Conservation (phyloP, 1,140 invertebrate species). For the Argopecten irradians region DNA sequence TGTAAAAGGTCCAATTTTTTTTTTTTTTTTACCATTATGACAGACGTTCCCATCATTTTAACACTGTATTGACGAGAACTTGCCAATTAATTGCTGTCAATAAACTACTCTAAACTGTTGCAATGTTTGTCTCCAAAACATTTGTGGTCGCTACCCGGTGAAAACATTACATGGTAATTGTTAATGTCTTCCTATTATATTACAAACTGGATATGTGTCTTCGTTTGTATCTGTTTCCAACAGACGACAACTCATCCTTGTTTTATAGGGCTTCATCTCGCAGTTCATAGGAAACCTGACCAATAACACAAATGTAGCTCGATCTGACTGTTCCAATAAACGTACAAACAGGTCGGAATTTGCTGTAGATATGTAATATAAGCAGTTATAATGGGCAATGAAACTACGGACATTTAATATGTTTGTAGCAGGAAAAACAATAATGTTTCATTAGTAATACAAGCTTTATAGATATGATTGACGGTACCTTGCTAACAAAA, state of each 20-base stretch:
- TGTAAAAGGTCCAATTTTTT: conserved; percentile 7
- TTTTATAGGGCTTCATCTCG: not conserved
- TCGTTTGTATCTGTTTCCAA: not conserved
- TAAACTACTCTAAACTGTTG: not conserved
- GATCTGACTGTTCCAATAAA: not conserved
- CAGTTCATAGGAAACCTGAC: not conserved
- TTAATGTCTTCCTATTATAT: not conserved
- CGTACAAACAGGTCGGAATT: not conserved
- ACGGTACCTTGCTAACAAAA: no score
- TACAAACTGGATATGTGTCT: not conserved
- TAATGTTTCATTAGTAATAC: not conserved
- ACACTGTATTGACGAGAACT: not conserved
- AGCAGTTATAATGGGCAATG: not conserved
- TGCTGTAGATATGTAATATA: not conserved
- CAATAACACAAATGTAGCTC: not conserved
- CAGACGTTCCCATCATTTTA: conserved; percentile 13
- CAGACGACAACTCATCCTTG: not conserved
- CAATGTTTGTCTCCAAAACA: not conserved
- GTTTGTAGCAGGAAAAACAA: not conserved
- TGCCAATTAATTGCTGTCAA: not conserved
- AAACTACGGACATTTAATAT: not conserved
- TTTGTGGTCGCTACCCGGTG: not conserved
- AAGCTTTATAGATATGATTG: not conserved
- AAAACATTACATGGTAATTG: not conserved
- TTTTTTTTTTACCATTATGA: not conserved